Percentiles rank a stretch among this genome's conserved stretches.
Conservation (phyloP, 2,888 invertebrate genomes). For the Geotrupes spiniger region DNA sequence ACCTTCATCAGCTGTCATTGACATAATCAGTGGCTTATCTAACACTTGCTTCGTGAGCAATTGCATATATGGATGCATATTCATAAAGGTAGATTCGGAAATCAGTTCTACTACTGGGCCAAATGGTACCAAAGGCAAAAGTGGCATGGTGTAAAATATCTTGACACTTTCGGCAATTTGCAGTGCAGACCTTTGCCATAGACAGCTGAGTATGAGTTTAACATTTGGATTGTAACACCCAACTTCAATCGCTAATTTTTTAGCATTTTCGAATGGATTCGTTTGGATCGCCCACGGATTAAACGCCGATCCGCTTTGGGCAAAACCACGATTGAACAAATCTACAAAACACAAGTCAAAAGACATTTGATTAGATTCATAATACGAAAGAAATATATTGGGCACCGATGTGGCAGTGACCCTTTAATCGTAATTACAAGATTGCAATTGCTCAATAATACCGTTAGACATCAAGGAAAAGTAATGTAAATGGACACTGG, state of each 20-base stretch:
- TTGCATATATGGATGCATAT: conserved; percentile 61
- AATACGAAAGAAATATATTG: too few species aligned
- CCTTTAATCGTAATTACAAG: too few species aligned
- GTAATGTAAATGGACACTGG: conserved; percentile 46
- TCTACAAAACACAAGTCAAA: conserved; percentile 56
- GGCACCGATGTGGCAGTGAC: too few species aligned
- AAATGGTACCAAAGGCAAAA: conserved; percentile 37
- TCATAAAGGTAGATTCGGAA: conserved; percentile 58
- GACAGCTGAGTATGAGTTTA: conserved; percentile 61
- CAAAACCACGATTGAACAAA: conserved; percentile 59
- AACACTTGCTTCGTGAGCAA: conserved; percentile 59
- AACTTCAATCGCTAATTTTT: conserved; percentile 56
- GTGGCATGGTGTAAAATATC: conserved; percentile 58
- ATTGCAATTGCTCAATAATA: conserved; percentile 45
- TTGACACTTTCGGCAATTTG: conserved; percentile 47
- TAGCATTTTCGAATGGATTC: conserved; percentile 59
- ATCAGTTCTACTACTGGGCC: conserved; percentile 38
- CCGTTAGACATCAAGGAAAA: conserved; percentile 41
- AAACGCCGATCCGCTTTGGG: conserved; percentile 68
- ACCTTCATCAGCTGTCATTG: conserved; percentile 70
- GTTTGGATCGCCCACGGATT: conserved; percentile 56
- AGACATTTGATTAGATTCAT: too few species aligned
- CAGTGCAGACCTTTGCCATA: conserved; percentile 58
- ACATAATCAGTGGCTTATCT: conserved; percentile 67
- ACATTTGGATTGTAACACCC: conserved; percentile 60